Percentiles rank a stretch among this genome's conserved stretches.
Conservation (phyloP, 2,888 invertebrate species). For the Xanthorhoe designata region DNA sequence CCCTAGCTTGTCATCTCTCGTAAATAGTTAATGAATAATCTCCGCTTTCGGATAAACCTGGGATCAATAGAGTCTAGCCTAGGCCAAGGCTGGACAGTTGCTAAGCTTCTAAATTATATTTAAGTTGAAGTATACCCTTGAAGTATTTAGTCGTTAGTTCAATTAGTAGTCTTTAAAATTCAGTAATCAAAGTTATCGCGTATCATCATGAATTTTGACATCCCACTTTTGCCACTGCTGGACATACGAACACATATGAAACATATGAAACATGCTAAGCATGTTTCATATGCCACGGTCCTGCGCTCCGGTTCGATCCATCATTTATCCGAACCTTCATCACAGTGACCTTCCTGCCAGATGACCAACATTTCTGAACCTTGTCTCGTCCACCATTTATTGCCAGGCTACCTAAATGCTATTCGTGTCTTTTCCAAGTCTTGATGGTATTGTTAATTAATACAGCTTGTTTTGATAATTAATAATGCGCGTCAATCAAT, state of each 20-base stretch:
- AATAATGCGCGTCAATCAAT: not conserved
- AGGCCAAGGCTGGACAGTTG: too few relatives aligned
- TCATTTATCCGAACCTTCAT: too few relatives aligned
- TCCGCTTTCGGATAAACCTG: constrained; percentile 37
- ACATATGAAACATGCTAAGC: too few relatives aligned
- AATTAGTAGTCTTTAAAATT: not conserved
- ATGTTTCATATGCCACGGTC: too few relatives aligned
- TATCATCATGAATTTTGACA: too few relatives aligned
- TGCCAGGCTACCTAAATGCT: not conserved
- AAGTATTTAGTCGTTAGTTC: not conserved
- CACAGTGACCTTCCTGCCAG: too few relatives aligned
- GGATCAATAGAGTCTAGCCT: constrained; percentile 41
- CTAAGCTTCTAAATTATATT: constrained; percentile 30
- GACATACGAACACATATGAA: too few relatives aligned
- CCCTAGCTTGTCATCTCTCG: constrained; percentile 36
- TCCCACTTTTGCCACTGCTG: too few relatives aligned
- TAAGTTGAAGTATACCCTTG: not conserved
- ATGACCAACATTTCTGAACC: too few relatives aligned
- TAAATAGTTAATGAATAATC: constrained; percentile 39
- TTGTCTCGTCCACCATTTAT: too few relatives aligned
- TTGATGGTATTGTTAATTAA: not conserved
- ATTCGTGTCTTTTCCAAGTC: not conserved
- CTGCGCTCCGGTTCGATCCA: too few relatives aligned
- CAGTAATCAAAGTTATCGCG: not conserved
- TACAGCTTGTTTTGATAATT: not conserved